A percentile compares a stretch with the other conserved stretches of the same genome.
Conservation (phyloP, 2,113 vertebrate species). For the Dinomys branickii region DNA sequence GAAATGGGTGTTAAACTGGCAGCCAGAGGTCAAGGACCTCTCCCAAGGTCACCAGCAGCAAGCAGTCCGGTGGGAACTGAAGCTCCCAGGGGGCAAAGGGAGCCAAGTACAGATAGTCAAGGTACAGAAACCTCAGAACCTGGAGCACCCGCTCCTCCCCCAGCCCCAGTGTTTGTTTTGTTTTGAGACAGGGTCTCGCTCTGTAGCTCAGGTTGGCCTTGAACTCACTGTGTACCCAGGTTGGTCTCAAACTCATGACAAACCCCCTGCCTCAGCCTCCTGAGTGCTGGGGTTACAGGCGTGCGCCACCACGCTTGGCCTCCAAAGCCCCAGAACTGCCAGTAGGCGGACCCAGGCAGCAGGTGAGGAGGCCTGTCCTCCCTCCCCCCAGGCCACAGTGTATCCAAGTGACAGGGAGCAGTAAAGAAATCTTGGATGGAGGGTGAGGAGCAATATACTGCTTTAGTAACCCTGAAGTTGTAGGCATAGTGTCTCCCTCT, state of each 20-base stretch:
- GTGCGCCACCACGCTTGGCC: neutral
- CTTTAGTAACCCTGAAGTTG: neutral
- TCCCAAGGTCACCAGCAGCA: neutral
- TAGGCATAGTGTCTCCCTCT: accelerated
- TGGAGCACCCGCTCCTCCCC: neutral
- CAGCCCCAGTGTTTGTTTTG: neutral
- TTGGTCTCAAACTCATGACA: neutral
- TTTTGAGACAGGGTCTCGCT: neutral
- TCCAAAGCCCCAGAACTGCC: neutral
- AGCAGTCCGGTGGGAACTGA: neutral
- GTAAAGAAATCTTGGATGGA: neutral
- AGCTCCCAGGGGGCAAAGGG: neutral
- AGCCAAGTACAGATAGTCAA: neutral
- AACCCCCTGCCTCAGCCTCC: neutral
- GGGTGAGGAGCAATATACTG: neutral
- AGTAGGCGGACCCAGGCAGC: neutral
- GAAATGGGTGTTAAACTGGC: neutral
- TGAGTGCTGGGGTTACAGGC: neutral
- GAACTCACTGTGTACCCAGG: neutral
- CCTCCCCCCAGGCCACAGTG: neutral
- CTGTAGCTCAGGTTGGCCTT: neutral
- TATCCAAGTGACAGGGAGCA: neutral
- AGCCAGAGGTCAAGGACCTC: neutral
- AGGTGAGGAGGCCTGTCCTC: neutral
- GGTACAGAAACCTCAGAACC: neutral